Conservation (phyloP, 2,113 vertebrate genomes). For the Oenanthe oenanthe region DNA sequence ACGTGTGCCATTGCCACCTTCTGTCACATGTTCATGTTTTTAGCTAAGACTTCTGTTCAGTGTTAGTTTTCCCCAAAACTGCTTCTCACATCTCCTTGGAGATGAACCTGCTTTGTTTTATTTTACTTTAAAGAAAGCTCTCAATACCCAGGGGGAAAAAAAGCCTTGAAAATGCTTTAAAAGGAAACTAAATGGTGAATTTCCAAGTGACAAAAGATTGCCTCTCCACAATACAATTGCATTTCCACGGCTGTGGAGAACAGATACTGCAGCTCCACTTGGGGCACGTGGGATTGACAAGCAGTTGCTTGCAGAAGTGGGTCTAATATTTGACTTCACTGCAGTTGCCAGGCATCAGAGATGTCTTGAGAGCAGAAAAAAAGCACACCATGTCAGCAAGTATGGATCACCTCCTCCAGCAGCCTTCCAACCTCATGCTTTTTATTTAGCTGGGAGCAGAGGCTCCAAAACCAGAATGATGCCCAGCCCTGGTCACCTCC, state of each 20-base stretch:
- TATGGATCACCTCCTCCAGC: background rate
- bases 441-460: background rate
- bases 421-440: background rate
- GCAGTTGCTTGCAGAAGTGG: background rate
- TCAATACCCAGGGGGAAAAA: background rate
- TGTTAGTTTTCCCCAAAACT: background rate
- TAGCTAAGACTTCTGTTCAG: background rate
- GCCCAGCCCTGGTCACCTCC: background rate
- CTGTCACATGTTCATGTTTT: accelerated
- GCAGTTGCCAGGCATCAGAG: background rate
- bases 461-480: background rate
- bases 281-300: background rate
- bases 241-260: background rate
- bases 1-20: accelerated
- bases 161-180: background rate
- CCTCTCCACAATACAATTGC: background rate
- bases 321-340: background rate
- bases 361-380: background rate
- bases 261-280: background rate
- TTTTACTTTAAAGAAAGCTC: background rate
- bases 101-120: background rate
- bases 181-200: background rate
- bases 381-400: background rate
- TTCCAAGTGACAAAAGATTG: background rate
- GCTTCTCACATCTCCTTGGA: conserved; percentile 1